Evolutionary conservation across 2,888 invertebrate genomes (phyloP).

Genomic region (Brachypalpus laphriformis): DNA sequence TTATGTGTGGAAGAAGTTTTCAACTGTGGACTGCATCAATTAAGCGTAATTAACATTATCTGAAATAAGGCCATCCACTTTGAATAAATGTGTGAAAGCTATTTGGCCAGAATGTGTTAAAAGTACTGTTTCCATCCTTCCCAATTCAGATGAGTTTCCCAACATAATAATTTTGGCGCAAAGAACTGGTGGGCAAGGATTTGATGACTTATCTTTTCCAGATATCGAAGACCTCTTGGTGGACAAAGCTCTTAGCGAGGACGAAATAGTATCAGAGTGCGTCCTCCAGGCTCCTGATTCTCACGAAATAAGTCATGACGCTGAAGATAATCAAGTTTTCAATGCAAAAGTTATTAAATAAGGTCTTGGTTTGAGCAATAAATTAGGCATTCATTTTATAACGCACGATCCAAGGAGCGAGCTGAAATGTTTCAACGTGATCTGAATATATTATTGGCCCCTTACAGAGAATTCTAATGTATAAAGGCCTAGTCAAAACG

Average conservation of each 20-base stretch:
- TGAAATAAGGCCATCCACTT: too few relatives aligned
- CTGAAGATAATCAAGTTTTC: neutral
- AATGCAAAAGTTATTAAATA: neutral
- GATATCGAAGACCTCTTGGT: conserved; percentile 66
- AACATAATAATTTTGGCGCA: conserved; percentile 74
- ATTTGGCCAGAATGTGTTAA: conserved; percentile 76
- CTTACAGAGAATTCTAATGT: neutral
- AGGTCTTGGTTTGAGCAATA: neutral
- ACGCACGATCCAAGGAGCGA: neutral
- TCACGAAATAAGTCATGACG: too few relatives aligned
- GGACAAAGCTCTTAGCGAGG: conserved; percentile 74
- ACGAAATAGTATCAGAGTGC: conserved; percentile 52
- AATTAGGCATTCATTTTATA: too few relatives aligned
- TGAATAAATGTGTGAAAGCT: conserved; percentile 74
- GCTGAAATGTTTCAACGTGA: neutral
- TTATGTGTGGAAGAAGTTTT: too few relatives aligned
- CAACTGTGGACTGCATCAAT: too few relatives aligned
- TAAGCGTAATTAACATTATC: too few relatives aligned
- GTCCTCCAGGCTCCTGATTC: neutral
- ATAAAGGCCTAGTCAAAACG: neutral
- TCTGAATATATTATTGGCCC: neutral
- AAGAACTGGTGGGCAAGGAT: conserved; percentile 75
- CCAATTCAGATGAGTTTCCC: conserved; percentile 68
- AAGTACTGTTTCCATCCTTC: conserved; percentile 74
- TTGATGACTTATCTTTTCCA: too few relatives aligned